phyloP scores from a whole-genome alignment of 2,797 vertebrate genomes.

The Notolepis coatsorum region DNA sequence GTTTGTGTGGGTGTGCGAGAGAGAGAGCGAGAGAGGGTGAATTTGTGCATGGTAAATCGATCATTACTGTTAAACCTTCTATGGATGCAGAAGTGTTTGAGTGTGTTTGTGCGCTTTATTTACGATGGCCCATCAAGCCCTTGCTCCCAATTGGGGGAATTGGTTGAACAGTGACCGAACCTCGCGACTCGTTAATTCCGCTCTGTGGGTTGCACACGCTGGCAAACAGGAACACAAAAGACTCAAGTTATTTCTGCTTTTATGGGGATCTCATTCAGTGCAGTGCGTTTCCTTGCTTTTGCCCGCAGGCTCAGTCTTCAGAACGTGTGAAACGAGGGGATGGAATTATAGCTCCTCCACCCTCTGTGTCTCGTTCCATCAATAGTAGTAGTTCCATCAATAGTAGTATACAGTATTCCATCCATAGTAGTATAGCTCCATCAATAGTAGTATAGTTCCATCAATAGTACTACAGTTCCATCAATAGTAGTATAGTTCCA shows the following conservation, averaged over 20 bases:
- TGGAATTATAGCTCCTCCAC: conserved; percentile 40
- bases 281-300: conserved; percentile 37
- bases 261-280: conserved; percentile 22
- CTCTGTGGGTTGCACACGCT: conserved; percentile 43
- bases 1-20: no score
- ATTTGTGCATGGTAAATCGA: no score
- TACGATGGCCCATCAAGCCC: conserved; percentile 59
- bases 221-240: conserved; percentile 42
- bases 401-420: no score
- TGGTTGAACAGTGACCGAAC: conserved; percentile 62
- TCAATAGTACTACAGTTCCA: no score
- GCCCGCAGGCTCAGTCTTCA: conserved; percentile 45
- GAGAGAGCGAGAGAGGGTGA: no score
- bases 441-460: no score
- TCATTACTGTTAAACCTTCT: no score
- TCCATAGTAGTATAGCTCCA: no score
- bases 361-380: conserved; percentile 43
- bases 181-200: conserved; percentile 62
- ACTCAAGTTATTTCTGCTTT: conserved; percentile 61
- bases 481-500: no score
- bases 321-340: conserved; percentile 48
- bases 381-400: no score
- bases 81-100: not conserved
- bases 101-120: conserved; percentile 46
- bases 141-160: conserved; percentile 65